These are phyloP conservation scores for Sabatieria punctata DNA, from an alignment of 2,888 invertebrate genomes.

Conservation along the genomic window DNA sequence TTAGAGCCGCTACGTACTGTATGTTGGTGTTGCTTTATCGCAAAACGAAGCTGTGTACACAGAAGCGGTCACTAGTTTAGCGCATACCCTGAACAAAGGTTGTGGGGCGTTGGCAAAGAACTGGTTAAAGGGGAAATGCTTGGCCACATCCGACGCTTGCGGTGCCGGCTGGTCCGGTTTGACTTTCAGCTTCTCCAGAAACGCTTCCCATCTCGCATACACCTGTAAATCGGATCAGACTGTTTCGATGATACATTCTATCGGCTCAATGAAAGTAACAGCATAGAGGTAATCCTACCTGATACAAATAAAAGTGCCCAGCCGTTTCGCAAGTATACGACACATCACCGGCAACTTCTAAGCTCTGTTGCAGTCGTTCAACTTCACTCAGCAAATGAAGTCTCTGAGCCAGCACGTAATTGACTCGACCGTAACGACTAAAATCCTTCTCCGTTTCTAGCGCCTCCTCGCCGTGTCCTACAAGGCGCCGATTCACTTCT, in stretches of 20 bases:
- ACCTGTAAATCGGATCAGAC: slow-evolving; percentile 35
- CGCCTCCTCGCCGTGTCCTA: slow-evolving; percentile 86
- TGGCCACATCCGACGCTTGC: slow-evolving; percentile 38
- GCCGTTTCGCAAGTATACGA: slow-evolving; percentile 97
- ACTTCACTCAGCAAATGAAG: slow-evolving; percentile 72
- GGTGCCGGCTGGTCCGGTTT: slow-evolving; percentile 36
- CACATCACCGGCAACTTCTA: slow-evolving; percentile 68
- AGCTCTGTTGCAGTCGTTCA: slow-evolving; percentile 63
- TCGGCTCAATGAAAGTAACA: too few relatives aligned
- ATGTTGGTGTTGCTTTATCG: too few relatives aligned
- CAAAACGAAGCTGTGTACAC: not conserved
- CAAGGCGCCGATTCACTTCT: not conserved
- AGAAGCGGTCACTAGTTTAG: not conserved
- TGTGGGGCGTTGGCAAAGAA: slow-evolving; percentile 86
- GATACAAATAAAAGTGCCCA: slow-evolving; percentile 89
- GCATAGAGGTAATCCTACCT: too few relatives aligned
- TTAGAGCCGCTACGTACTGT: too few relatives aligned
- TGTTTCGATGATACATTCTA: not conserved
- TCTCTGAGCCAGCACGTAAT: slow-evolving; percentile 85
- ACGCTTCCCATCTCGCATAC: slow-evolving; percentile 77
- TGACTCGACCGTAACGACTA: slow-evolving; percentile 92
- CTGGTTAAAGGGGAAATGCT: slow-evolving; percentile 77
- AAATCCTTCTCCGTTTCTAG: slow-evolving; percentile 98
- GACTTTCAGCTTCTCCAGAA: slow-evolving; percentile 47
- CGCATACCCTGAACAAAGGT: slow-evolving; percentile 59